These are phyloP conservation scores for Parthenolecanium corni DNA, from an alignment of 2,888 invertebrate species.

Conservation along the genomic window DNA sequence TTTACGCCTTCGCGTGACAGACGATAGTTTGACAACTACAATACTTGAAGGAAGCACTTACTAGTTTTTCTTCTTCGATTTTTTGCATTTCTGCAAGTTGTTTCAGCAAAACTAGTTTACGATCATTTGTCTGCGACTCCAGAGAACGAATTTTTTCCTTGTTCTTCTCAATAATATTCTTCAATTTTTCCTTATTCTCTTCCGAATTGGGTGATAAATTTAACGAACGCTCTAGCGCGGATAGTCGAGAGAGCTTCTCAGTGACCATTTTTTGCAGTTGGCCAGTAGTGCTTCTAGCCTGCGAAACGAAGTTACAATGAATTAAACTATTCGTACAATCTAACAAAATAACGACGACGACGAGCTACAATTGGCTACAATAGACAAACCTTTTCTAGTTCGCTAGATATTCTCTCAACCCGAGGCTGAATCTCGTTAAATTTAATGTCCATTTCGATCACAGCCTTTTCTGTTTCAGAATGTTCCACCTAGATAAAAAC, in stretches of 20 bases:
- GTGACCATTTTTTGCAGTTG: constrained; percentile 25
- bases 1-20: background rate
- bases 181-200: constrained; percentile 13
- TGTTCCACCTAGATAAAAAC: background rate
- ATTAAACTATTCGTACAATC: too few relatives aligned
- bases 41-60: background rate
- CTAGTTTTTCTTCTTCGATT: constrained; percentile 15
- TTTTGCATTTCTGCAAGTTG: constrained; percentile 20
- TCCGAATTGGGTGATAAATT: constrained; percentile 9
- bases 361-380: background rate
- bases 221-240: constrained; percentile 4
- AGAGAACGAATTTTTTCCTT: constrained; percentile 25
- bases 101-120: constrained; percentile 20
- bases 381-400: background rate
- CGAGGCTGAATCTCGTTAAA: background rate
- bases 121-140: constrained; percentile 22
- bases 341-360: too few relatives aligned
- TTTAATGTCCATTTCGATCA: background rate
- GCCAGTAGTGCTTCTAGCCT: constrained; percentile 10
- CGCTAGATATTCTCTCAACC: background rate
- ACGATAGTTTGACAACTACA: too few relatives aligned
- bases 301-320: too few relatives aligned
- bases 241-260: background rate
- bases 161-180: constrained; percentile 7
- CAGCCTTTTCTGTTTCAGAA: constrained; percentile 1